A percentile compares a stretch with the other conserved stretches of the same genome.
phyloP scores from a whole-genome alignment of 2,113 vertebrate genomes.

The Rhipidura dahli region DNA sequence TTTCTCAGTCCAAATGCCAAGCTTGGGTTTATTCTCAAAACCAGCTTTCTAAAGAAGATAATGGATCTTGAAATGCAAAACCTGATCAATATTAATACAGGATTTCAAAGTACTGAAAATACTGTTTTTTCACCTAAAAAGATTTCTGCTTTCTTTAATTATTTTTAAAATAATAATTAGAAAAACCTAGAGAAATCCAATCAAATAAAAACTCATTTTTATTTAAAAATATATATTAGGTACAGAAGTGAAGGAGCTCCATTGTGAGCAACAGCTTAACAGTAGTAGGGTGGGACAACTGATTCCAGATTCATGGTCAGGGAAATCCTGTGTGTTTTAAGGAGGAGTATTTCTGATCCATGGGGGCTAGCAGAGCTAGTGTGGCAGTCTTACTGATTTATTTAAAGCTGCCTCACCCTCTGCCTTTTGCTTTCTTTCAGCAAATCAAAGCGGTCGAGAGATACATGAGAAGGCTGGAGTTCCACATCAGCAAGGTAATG shows the following conservation, averaged over 20 bases:
- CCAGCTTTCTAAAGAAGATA: neutral
- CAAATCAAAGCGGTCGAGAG: constrained; percentile 97
- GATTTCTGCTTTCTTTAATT: neutral
- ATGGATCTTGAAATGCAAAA: neutral
- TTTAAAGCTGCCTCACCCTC: neutral
- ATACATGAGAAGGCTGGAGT: constrained; percentile 96
- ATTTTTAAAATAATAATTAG: neutral
- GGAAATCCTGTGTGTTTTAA: neutral
- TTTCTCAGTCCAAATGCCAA: neutral
- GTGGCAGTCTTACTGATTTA: neutral
- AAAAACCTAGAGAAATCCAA: neutral
- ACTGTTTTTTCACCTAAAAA: neutral
- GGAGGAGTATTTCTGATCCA: neutral
- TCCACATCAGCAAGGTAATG: constrained; percentile 97
- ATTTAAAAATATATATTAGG: neutral
- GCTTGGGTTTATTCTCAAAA: neutral
- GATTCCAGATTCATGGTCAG: neutral
- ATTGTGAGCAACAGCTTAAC: neutral
- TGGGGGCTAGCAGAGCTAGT: neutral
- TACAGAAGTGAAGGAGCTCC: neutral
- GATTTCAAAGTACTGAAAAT: neutral
- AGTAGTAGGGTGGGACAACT: neutral
- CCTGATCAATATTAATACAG: neutral
- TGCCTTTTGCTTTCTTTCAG: constrained; percentile 73
- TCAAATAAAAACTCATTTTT: neutral